Conservation (phyloP, 2,888 invertebrate species). For the Buathra laborator region DNA sequence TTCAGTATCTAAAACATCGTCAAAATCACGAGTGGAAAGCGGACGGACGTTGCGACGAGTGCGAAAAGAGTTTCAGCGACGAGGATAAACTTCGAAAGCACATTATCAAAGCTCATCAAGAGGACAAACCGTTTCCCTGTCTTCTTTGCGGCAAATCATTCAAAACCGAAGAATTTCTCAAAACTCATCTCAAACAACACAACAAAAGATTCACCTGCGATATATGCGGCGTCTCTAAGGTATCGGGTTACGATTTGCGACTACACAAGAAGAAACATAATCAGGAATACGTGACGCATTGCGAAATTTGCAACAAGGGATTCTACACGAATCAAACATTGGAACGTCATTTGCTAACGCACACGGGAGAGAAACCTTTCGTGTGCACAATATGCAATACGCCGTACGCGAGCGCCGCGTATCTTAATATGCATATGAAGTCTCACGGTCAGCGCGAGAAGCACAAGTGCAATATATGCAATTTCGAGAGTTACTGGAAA, state of each 20-base stretch:
- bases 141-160: slow-evolving; percentile 86
- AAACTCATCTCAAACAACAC: slow-evolving; percentile 86
- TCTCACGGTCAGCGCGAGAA: slow-evolving; percentile 83
- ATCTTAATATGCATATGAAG: slow-evolving; percentile 87
- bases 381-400: slow-evolving; percentile 86
- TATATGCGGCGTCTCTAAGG: slow-evolving; percentile 79
- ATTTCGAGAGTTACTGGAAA: slow-evolving; percentile 85
- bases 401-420: slow-evolving; percentile 86
- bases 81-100: slow-evolving; percentile 86
- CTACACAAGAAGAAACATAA: slow-evolving; percentile 87
- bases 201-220: slow-evolving; percentile 82
- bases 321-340: slow-evolving; percentile 86
- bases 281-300: slow-evolving; percentile 86
- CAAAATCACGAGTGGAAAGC: slow-evolving; percentile 72
- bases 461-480: slow-evolving; percentile 83
- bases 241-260: slow-evolving; percentile 79
- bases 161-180: slow-evolving; percentile 86
- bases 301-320: slow-evolving; percentile 86
- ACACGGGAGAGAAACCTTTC: slow-evolving; percentile 85
- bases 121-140: slow-evolving; percentile 86
- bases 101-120: slow-evolving; percentile 86
- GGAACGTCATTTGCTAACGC: slow-evolving; percentile 85
- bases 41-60: slow-evolving; percentile 83
- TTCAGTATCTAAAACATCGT: slow-evolving; percentile 73
- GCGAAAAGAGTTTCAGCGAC: slow-evolving; percentile 86